Percentiles rank a stretch among this genome's conserved stretches.
Conservation (phyloP, 2,797 vertebrate genomes). For the Tokudaia tokunoshimensis region DNA sequence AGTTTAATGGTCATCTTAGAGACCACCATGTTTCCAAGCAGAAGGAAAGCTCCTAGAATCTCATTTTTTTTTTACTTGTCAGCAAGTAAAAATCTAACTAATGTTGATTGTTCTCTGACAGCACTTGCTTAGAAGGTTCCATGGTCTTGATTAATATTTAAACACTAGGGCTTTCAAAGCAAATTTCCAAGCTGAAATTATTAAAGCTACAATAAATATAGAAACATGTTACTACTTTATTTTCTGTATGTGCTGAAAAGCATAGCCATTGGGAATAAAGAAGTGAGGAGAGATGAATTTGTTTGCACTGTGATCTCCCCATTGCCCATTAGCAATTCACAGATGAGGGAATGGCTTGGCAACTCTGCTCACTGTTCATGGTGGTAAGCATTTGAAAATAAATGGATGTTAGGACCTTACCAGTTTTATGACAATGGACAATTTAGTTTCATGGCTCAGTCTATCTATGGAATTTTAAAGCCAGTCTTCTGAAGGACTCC, state of each 20-base stretch:
- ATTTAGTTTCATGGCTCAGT: neutral
- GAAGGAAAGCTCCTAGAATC: constrained; percentile 44
- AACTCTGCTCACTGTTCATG: neutral
- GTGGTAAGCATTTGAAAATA: neutral
- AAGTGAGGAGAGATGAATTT: constrained; percentile 4
- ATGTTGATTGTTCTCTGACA: constrained; percentile 78
- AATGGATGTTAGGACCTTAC: rapidly evolving
- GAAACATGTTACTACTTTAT: constrained; percentile 61
- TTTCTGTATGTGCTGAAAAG: constrained; percentile 60
- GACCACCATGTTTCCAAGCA: constrained; percentile 16
- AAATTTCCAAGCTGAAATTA: constrained; percentile 78
- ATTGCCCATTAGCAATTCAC: neutral
- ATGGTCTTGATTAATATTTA: constrained; percentile 79
- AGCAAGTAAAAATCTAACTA: constrained; percentile 72
- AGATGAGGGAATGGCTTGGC: rapidly evolving
- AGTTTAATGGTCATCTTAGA: constrained; percentile 1
- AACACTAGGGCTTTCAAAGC: constrained; percentile 72
- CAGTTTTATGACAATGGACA: neutral
- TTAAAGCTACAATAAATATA: constrained; percentile 69
- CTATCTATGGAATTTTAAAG: neutral
- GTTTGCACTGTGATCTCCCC: constrained; percentile 30
- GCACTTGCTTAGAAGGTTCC: constrained; percentile 60
- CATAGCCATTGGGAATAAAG: constrained; percentile 10
- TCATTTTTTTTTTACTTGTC: constrained; percentile 77
- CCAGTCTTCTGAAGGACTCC: neutral